These are phyloP conservation scores for Xylota sylvarum DNA, from an alignment of 2,888 invertebrate genomes.

Conservation along the genomic window DNA sequence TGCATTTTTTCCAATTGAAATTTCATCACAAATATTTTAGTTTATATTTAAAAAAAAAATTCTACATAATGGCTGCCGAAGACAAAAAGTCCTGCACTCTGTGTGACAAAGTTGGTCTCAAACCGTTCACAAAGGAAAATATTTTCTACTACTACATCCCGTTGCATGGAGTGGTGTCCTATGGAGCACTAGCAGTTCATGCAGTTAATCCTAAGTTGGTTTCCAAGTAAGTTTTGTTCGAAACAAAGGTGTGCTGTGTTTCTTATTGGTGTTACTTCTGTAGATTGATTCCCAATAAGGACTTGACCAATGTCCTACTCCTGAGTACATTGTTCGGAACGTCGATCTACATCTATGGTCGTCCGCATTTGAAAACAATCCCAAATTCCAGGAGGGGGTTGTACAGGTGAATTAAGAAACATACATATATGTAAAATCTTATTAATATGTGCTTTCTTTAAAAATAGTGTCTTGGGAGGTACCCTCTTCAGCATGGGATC, in stretches of 20 bases:
- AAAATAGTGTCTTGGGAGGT: slow-evolving; percentile 87
- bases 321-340: slow-evolving; percentile 92
- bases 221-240: slow-evolving; percentile 87
- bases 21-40: slow-evolving; percentile 47
- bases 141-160: slow-evolving; percentile 91
- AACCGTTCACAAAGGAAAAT: slow-evolving; percentile 90
- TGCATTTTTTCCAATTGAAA: slow-evolving; percentile 42
- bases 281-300: slow-evolving; percentile 90
- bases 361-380: slow-evolving; percentile 90
- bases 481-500: slow-evolving; percentile 95
- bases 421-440: slow-evolving; percentile 53
- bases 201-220: slow-evolving; percentile 93
- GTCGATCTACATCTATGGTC: slow-evolving; percentile 92
- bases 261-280: slow-evolving; percentile 10
- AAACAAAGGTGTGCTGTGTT: not conserved
- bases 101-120: slow-evolving; percentile 85
- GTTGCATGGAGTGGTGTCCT: slow-evolving; percentile 90
- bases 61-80: slow-evolving; percentile 79
- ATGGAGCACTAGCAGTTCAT: slow-evolving; percentile 92
- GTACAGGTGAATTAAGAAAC: slow-evolving; percentile 88
- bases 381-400: slow-evolving; percentile 87
- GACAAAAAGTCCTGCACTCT: slow-evolving; percentile 80
- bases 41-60: slow-evolving; percentile 19
- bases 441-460: too few relatives aligned
- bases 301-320: slow-evolving; percentile 93